Conservation (phyloP, 2,888 invertebrate species). For the Aethes cnicana region DNA sequence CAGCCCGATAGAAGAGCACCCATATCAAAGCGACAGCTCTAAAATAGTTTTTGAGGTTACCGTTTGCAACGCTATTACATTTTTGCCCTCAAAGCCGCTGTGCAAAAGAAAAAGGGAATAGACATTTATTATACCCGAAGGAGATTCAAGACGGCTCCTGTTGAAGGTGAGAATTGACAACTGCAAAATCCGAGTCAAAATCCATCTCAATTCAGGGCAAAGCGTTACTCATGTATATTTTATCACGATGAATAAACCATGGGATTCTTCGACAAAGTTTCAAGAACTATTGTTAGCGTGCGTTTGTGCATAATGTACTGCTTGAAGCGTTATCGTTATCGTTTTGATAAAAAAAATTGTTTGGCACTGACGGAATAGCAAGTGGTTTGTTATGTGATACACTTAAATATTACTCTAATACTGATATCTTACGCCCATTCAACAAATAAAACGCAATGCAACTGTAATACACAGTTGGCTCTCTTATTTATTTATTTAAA, state of each 20-base stretch:
- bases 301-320: constrained; percentile 13
- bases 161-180: constrained; percentile 18
- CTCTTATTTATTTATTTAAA: too few species aligned
- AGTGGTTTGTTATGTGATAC: too few species aligned
- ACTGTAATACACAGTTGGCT: too few species aligned
- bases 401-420: too few species aligned
- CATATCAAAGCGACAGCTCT: constrained; percentile 1
- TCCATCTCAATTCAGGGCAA: constrained; percentile 24
- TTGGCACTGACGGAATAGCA: too few species aligned
- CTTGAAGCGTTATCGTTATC: not conserved
- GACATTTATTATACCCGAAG: constrained; percentile 4
- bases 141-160: not conserved
- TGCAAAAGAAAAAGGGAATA: not conserved
- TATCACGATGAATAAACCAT: constrained; percentile 27
- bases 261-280: constrained; percentile 11
- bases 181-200: constrained; percentile 24
- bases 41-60: constrained; percentile 14
- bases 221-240: constrained; percentile 28
- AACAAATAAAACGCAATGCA: too few species aligned
- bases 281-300: constrained; percentile 17
- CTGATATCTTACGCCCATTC: too few species aligned
- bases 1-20: constrained; percentile 3
- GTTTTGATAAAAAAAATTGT: not conserved
- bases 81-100: not conserved
- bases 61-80: not conserved